Percentiles rank a stretch among this genome's conserved stretches.
These are phyloP conservation scores for Novumbra hubbsi DNA, from an alignment of 2,797 vertebrate genomes.

Conservation along the genomic window DNA sequence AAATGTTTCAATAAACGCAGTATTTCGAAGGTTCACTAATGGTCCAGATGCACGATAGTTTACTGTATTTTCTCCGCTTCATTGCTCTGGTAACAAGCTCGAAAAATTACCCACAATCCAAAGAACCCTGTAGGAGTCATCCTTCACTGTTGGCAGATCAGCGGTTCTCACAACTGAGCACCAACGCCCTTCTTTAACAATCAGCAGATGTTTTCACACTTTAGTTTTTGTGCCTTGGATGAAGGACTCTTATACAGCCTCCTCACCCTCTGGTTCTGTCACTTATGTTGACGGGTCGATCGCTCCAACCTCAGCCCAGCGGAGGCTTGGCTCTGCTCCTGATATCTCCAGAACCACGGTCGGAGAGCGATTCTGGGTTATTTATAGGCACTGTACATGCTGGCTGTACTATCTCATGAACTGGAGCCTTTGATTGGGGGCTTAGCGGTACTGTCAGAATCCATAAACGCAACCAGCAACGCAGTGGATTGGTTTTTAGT, in stretches of 20 bases:
- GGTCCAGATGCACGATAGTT: not conserved
- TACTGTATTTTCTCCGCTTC: not conserved
- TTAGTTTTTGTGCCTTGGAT: conserved; percentile 19
- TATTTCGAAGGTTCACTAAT: not conserved
- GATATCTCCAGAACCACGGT: conserved; percentile 40
- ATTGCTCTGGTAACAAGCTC: not conserved
- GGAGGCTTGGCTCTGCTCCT: conserved; percentile 49
- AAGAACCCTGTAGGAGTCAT: not conserved
- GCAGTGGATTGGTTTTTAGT: not conserved
- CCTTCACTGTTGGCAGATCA: not conserved
- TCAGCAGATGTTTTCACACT: conserved; percentile 27
- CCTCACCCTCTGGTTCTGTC: conserved; percentile 43
- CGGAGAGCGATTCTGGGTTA: conserved; percentile 58
- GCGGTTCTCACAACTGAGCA: not conserved
- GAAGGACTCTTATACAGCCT: conserved; percentile 26
- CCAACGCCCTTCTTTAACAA: conserved; percentile 15
- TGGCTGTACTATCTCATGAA: conserved; percentile 20
- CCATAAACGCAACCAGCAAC: not conserved
- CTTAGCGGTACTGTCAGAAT: not conserved
- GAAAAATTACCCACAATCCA: not conserved
- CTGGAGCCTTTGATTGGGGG: conserved; percentile 5
- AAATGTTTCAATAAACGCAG: not conserved
- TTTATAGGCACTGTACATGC: conserved; percentile 24
- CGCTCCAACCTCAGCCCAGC: conserved; percentile 30
- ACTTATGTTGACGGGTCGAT: conserved; percentile 14